A percentile compares a stretch with the other conserved stretches of the same genome.
phyloP scores from a whole-genome alignment of 2,888 invertebrate genomes.

The Tiphia femorata region DNA sequence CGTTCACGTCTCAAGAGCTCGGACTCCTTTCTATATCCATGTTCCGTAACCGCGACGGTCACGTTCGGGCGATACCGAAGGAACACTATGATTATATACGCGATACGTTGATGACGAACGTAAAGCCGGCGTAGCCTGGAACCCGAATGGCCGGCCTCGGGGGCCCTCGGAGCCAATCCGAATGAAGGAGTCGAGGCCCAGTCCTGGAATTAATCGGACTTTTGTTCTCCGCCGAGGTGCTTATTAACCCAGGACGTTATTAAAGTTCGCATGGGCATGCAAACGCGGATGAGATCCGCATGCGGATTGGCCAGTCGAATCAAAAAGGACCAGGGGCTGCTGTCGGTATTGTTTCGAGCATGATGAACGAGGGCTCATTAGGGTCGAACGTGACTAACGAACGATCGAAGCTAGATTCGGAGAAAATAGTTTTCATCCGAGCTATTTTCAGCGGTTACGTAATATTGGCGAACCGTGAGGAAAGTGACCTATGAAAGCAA shows the following conservation, averaged over 20 bases:
- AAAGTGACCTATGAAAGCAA: too few relatives aligned
- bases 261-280: conserved; percentile 56
- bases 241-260: conserved; percentile 63
- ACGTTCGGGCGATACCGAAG: conserved; percentile 63
- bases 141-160: conserved; percentile 33
- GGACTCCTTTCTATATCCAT: conserved; percentile 7
- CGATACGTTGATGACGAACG: conserved; percentile 56
- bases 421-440: too few relatives aligned
- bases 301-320: conserved; percentile 17
- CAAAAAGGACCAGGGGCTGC: conserved; percentile 13
- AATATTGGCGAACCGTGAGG: not conserved
- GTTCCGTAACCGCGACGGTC: conserved; percentile 47
- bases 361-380: conserved; percentile 26
- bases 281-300: conserved; percentile 47
- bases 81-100: conserved; percentile 64
- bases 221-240: conserved; percentile 64
- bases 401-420: too few relatives aligned
- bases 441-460: too few relatives aligned
- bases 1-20: too few relatives aligned
- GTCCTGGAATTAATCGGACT: conserved; percentile 64
- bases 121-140: conserved; percentile 42
- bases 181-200: conserved; percentile 44
- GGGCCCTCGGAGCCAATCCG: conserved; percentile 34
- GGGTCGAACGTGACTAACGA: too few relatives aligned
- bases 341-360: conserved; percentile 17